Evolutionary conservation across 1,140 invertebrate genomes (phyloP).

Genomic region (Caerostris darwini): DNA sequence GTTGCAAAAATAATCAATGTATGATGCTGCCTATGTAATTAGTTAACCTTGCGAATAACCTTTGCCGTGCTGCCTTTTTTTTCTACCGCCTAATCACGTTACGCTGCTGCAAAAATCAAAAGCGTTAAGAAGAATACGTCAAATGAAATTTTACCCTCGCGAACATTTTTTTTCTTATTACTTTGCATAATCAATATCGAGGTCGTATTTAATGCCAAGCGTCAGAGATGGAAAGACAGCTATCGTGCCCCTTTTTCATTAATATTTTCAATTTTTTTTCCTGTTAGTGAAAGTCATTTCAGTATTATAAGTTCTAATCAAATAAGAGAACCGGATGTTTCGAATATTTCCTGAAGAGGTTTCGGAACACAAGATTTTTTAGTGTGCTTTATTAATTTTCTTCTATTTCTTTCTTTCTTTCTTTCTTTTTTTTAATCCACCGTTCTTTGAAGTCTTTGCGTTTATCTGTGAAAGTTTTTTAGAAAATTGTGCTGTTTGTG

Average conservation of each 20-base stretch:
- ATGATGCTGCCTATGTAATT: constrained; percentile 14
- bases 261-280: not conserved
- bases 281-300: not conserved
- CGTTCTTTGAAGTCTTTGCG: not conserved
- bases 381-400: not conserved
- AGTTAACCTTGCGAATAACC: constrained; percentile 39
- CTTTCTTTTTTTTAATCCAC: not conserved
- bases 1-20: constrained; percentile 43
- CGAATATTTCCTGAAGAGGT: constrained; percentile 2
- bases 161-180: constrained; percentile 25
- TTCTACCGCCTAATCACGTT: not conserved
- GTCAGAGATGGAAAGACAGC: not conserved
- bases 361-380: not conserved
- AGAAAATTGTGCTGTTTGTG: not conserved
- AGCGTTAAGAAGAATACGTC: constrained; percentile 12
- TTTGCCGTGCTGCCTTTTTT: not conserved
- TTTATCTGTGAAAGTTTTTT: not conserved
- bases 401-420: not conserved
- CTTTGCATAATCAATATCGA: constrained; percentile 35
- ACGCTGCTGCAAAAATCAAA: not conserved
- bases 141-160: constrained; percentile 3
- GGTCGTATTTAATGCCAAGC: constrained; percentile 41
- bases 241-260: not conserved
- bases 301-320: constrained; percentile 15
- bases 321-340: constrained; percentile 6